Evolutionary conservation across 2,888 invertebrate genomes (phyloP), one percentile per base, ranked within the genome.

Genomic region (Zaprionus obscuricornis): DNA sequence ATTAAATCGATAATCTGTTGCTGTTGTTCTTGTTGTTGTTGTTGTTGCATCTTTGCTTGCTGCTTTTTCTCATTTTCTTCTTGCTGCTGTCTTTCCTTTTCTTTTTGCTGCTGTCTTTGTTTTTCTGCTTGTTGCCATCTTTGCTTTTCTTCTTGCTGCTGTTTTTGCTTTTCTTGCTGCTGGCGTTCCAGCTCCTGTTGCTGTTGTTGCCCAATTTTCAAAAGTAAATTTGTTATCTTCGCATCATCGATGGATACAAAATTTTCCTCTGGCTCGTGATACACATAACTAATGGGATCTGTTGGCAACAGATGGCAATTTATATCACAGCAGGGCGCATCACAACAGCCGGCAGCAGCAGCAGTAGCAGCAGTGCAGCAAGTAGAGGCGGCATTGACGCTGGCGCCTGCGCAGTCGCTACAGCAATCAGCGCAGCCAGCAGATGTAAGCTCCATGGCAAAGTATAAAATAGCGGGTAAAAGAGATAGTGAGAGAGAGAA

Each of bases 221-320:
- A 62, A 0, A 90, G 73, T 47, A 88, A 72, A 4, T 85, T 76
- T 20, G 88, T 87, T 8, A 89, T 87, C 60, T 90, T 90, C 8
- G 77, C 85, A 73, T 90, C 89, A 55, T 90, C 89, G 10, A 90
- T 89, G 3, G 89, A 90, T 1, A 90, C 88, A 55, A 89, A 90
- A 63, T 89, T 89, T 67, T 90, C 90, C 18, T 87, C 87, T 1
- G 88, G 86, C 46, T 88, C 88, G 1, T 87, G 83, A 37, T 89
- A 89, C 31, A 82, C 84, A 29, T 86, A 88, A 42, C 62, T 62
- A 3, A 45, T 42, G n/a, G 57, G 34, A 40, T 85, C 74, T 5
- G 63, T 39, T 3, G 71, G 52, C 22, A 55, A 8, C 39, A 73
- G 33, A 26, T 63, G 57, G 14, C 82, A 85, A 7, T 36, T 67